Base-by-base conservation (phyloP, 2,113 vertebrate genomes). In the Eubucco bourcierii region DNA sequence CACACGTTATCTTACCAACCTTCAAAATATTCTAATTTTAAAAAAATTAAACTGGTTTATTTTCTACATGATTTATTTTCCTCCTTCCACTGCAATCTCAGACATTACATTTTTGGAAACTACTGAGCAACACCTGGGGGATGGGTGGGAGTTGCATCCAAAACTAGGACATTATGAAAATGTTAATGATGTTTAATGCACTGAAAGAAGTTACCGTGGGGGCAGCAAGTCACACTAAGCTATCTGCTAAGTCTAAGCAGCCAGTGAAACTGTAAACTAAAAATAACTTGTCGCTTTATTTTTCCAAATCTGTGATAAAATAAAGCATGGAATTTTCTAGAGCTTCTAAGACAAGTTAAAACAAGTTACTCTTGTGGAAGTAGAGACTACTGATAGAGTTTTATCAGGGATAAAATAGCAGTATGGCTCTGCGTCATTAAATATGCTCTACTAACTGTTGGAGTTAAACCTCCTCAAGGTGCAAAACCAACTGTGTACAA, bases 251-350 rank as follows among this genome's bases (percentile, higher is more conserved):
- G 28, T 64, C 77, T 77, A 52, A 92, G 63, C 46, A 87, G 68
- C 20, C 21, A 79, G 58, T 50, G 53, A 90, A 92, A 89, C 20
- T 24, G 15, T 60, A 92, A 90, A 64, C 23, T 64, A 84, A 88
- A 88, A 81, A 50, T 53, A 78, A 63, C 14, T 44, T 68, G 19
- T 15, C 50, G 65, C 53, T 89, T 61, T 6, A 47, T 61, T 90
- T 86, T 94, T 87, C 80, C 84, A 63, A 87, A 87, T 34, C 50
- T 79, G 31, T 47, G 58, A 64, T 64, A 88, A 86, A 92, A 77
- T 12, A 86, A 58, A 6, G 7, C 77, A 65, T 16, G 17, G 20
- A 53, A 41, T 52, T 75, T 86, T 89, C 59, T 76, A 66, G 12
- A 78, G n/a, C 14, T 84, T 84, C 74, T 95, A 55, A 76, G 39